Conservation (phyloP, 2,113 vertebrate genomes). For the Donacobius atricapilla region DNA sequence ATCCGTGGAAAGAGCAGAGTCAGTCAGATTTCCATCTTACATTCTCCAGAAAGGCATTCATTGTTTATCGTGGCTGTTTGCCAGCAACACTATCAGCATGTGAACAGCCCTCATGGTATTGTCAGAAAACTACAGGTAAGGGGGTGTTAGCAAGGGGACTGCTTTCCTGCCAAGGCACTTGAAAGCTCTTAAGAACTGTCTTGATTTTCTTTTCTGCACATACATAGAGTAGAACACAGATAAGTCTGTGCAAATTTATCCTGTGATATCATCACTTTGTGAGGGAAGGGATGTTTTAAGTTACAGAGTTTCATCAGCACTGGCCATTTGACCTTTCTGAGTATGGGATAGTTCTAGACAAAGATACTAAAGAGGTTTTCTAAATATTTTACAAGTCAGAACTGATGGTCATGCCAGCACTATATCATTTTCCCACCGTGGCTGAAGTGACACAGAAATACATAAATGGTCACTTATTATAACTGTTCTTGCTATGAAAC, state of each 20-base stretch:
- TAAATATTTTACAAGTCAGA: neutral
- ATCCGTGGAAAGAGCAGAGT: neutral
- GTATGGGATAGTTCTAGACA: neutral
- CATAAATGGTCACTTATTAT: neutral
- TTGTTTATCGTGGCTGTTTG: neutral
- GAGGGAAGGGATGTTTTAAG: neutral
- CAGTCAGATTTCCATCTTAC: neutral
- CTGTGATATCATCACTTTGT: neutral
- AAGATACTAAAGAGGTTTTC: neutral
- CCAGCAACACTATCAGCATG: neutral
- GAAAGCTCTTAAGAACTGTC: neutral
- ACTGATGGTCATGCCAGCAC: neutral
- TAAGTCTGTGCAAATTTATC: neutral
- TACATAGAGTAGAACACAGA: neutral
- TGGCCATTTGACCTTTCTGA: neutral
- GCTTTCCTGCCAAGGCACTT: neutral
- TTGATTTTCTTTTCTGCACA: neutral
- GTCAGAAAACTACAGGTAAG: neutral
- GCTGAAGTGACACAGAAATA: neutral
- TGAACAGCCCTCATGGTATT: neutral
- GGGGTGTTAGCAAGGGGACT: neutral
- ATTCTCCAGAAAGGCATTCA: neutral
- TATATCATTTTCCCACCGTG: neutral
- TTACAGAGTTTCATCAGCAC: neutral
- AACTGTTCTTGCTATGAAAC: neutral